A percentile compares a stretch with the other conserved stretches of the same genome.
phyloP scores from a whole-genome alignment of 2,113 vertebrate genomes.

The Pungitius pungitius region DNA sequence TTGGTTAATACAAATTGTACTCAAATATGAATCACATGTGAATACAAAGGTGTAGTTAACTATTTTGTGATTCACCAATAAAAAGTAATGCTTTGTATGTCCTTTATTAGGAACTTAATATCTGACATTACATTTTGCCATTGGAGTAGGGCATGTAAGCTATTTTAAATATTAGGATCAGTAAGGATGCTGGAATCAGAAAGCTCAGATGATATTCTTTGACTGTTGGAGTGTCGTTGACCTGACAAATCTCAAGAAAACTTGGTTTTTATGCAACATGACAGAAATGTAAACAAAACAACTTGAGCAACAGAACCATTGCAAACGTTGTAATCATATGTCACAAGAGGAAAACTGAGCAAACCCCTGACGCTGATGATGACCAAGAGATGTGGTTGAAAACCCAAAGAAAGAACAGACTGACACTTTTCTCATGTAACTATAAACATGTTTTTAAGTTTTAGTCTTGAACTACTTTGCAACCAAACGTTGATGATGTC shows the following conservation, averaged over 20 bases:
- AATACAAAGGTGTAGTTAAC: not conserved
- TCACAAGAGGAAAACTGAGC: no score
- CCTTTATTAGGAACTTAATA: not conserved
- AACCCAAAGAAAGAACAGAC: no score
- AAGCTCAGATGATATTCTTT: not conserved
- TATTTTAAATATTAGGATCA: not conserved
- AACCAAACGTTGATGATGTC: not conserved
- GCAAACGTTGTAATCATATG: no score
- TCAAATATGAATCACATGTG: conserved; percentile 12
- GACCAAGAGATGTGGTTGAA: no score
- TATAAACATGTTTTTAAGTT: no score
- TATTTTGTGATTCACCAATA: not conserved
- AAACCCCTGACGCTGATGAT: no score
- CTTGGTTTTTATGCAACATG: conserved; percentile 10
- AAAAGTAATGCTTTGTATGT: not conserved
- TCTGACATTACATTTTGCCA: not conserved
- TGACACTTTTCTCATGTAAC: no score
- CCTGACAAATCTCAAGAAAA: conserved; percentile 5
- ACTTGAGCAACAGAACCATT: no score
- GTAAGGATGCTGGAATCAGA: not conserved
- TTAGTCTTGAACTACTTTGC: no score
- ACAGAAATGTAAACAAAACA: conserved; percentile 31
- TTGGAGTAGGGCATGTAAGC: not conserved
- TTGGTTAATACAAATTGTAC: conserved; percentile 13
- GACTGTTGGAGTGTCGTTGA: not conserved